These are phyloP conservation scores for Tupaia tana DNA, from an alignment of 2,113 vertebrate species.

Conservation along the genomic window DNA sequence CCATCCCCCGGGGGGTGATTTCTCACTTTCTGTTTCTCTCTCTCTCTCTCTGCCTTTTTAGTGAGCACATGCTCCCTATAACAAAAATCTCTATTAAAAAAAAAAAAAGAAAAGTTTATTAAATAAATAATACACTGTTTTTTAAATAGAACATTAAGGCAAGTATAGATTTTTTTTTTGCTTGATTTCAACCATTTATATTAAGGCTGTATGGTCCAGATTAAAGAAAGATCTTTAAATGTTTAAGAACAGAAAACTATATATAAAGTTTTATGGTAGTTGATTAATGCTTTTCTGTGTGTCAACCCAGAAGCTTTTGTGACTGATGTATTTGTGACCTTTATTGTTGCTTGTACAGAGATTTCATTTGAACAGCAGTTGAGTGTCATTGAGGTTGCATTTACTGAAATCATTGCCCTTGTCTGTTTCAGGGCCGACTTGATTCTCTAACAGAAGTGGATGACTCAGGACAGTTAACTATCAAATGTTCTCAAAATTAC, in stretches of 20 bases:
- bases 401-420: slow-evolving; percentile 47
- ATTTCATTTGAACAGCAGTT: background rate
- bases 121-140: slow-evolving; percentile 37
- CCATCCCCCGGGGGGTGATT: too few relatives aligned
- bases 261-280: background rate
- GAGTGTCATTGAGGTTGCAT: background rate
- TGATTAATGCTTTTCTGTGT: slow-evolving; percentile 27
- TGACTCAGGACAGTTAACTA: slow-evolving; percentile 97
- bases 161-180: slow-evolving; percentile 7
- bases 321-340: background rate
- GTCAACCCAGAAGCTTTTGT: background rate
- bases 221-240: slow-evolving; percentile 49
- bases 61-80: too few relatives aligned
- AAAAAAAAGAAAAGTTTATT: background rate
- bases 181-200: background rate
- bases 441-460: slow-evolving; percentile 97
- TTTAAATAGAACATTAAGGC: slow-evolving; percentile 33
- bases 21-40: too few relatives aligned
- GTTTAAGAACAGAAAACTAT: slow-evolving; percentile 22
- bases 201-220: background rate
- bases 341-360: background rate
- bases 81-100: too few relatives aligned
- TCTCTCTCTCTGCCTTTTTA: too few relatives aligned
- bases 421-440: slow-evolving; percentile 92
- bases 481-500: slow-evolving; percentile 98